phyloP scores from a whole-genome alignment of 2,797 vertebrate species.

The Bradypodion pumilum region DNA sequence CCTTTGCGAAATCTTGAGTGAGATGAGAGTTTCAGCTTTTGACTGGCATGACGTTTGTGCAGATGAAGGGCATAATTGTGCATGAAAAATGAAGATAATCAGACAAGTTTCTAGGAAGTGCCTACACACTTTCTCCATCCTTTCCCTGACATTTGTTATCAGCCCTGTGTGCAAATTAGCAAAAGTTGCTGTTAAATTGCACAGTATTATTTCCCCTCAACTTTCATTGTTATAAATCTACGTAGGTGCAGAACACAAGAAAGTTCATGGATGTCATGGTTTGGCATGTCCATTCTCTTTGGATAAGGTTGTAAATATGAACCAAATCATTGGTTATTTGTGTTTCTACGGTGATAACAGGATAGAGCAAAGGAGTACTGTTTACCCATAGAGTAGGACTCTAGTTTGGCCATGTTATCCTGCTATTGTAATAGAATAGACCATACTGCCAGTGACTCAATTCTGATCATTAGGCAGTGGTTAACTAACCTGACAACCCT shows the following conservation, averaged over 20 bases:
- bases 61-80: background rate
- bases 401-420: too few relatives aligned
- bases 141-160: background rate
- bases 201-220: conserved; percentile 12
- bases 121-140: background rate
- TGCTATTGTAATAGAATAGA: too few relatives aligned
- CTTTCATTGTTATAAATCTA: conserved; percentile 26
- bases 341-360: too few relatives aligned
- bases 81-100: conserved; percentile 15
- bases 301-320: too few relatives aligned
- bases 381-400: too few relatives aligned
- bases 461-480: too few relatives aligned
- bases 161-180: background rate
- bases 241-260: background rate
- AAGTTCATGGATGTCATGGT: background rate
- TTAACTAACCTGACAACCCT: too few relatives aligned
- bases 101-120: background rate
- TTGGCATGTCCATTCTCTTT: too few relatives aligned
- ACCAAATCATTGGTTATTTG: too few relatives aligned
- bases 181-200: conserved; percentile 7
- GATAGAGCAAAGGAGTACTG: too few relatives aligned
- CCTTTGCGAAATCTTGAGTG: too few relatives aligned
- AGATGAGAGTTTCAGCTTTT: background rate
- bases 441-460: too few relatives aligned
- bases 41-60: conserved; percentile 9